phyloP scores from a whole-genome alignment of 2,113 vertebrate species.

The Etheostoma cragini region DNA sequence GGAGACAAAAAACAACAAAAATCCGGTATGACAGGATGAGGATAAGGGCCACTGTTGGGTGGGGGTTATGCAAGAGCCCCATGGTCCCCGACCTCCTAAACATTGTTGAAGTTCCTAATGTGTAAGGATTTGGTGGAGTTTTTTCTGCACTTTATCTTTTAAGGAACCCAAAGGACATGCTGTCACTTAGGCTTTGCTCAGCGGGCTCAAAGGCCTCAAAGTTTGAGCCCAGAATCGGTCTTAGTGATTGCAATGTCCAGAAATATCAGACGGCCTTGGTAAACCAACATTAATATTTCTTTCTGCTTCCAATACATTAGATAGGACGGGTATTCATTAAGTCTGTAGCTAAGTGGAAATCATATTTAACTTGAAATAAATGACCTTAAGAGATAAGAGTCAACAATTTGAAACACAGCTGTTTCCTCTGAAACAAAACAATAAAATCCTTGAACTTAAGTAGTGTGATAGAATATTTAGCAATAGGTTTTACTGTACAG shows the following conservation, averaged over 20 bases:
- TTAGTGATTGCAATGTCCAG: conserved; percentile 2
- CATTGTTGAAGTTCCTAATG: conserved; percentile 62
- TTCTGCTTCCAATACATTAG: conserved; percentile 1
- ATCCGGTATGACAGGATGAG: conserved; percentile 27
- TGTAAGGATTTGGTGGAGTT: conserved; percentile 67
- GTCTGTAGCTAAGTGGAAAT: conserved; percentile 30
- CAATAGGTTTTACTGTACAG: conserved; percentile 45
- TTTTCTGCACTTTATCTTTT: conserved; percentile 70
- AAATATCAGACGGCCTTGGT: conserved; percentile 44
- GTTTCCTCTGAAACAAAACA: conserved; percentile 40
- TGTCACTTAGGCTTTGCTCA: conserved; percentile 54
- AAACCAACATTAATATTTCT: conserved; percentile 21
- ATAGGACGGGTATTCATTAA: conserved; percentile 15
- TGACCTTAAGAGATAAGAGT: conserved; percentile 55
- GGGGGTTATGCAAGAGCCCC: conserved; percentile 36
- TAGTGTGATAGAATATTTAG: conserved; percentile 33
- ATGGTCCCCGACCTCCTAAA: conserved; percentile 46
- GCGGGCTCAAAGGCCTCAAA: conserved; percentile 32
- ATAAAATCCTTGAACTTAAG: conserved; percentile 51
- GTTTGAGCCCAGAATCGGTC: background rate
- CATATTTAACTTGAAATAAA: conserved; percentile 34
- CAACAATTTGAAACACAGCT: conserved; percentile 30
- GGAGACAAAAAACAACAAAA: conserved; percentile 21
- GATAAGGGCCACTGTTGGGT: conserved; percentile 23
- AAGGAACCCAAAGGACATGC: conserved; percentile 47